These are phyloP conservation scores for Danio jaintianensis DNA, from an alignment of 2,797 vertebrate genomes.

Conservation along the genomic window DNA sequence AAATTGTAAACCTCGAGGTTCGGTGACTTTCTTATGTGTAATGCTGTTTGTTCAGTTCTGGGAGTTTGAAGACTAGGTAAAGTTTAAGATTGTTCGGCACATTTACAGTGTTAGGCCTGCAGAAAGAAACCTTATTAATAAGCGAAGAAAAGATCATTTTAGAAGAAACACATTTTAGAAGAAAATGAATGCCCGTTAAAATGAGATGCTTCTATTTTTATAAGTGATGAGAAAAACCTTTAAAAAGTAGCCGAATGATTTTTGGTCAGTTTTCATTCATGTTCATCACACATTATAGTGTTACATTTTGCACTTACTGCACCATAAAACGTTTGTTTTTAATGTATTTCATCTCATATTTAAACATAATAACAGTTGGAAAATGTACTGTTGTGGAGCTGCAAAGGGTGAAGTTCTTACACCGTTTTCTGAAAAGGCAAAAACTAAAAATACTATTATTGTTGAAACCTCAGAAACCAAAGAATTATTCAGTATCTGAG, in stretches of 20 bases:
- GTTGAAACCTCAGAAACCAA: constrained; percentile 49
- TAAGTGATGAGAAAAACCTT: constrained; percentile 71
- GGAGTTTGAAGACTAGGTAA: constrained; percentile 17
- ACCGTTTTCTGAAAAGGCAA: not conserved
- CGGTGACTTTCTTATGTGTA: constrained; percentile 49
- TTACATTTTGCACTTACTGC: constrained; percentile 29
- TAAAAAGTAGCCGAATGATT: constrained; percentile 66
- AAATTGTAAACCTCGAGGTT: constrained; percentile 65
- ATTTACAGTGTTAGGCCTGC: constrained; percentile 34
- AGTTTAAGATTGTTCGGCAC: not conserved
- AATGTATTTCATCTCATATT: constrained; percentile 17
- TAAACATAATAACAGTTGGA: not conserved
- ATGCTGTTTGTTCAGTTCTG: constrained; percentile 29
- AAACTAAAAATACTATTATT: not conserved
- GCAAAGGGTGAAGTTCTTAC: not conserved
- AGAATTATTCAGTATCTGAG: constrained; percentile 32
- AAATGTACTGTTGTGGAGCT: not conserved
- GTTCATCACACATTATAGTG: constrained; percentile 1
- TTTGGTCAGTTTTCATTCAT: constrained; percentile 25
- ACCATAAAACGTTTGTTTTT: constrained; percentile 3
- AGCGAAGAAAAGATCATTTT: constrained; percentile 67
- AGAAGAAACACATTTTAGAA: constrained; percentile 67
- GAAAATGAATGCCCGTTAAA: constrained; percentile 73
- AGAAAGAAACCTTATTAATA: constrained; percentile 35
- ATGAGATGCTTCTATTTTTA: constrained; percentile 86